phyloP scores from a whole-genome alignment of 2,113 vertebrate species.

The Agapornis roseicollis region DNA sequence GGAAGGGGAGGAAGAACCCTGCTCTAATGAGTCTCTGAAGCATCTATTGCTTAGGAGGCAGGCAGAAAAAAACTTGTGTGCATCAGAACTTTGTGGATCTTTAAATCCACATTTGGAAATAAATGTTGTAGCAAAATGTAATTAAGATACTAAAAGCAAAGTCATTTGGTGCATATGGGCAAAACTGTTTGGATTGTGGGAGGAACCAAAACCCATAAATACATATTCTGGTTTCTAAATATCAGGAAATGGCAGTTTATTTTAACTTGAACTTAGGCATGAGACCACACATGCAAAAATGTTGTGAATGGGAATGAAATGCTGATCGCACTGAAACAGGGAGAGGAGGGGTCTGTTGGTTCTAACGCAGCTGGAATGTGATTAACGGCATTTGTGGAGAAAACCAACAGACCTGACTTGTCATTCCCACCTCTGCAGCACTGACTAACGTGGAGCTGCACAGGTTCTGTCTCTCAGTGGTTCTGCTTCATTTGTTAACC shows the following conservation, averaged over 20 bases:
- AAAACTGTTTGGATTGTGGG: not conserved
- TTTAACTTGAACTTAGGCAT: not conserved
- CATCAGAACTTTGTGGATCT: not conserved
- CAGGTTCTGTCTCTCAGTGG: not conserved
- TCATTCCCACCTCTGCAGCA: not conserved
- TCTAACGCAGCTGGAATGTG: not conserved
- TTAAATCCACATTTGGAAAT: not conserved
- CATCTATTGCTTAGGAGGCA: not conserved
- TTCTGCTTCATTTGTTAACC: not conserved
- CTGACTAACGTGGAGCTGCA: not conserved
- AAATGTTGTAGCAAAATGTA: not conserved
- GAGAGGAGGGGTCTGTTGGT: not conserved
- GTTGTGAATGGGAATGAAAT: not conserved
- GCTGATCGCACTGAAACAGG: not conserved
- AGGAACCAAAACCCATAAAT: not conserved
- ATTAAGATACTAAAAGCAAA: not conserved
- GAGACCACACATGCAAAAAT: not conserved
- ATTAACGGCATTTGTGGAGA: not conserved
- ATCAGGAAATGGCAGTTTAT: not conserved
- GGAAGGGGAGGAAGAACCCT: not conserved
- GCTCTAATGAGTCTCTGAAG: not conserved
- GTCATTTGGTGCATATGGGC: too few relatives aligned
- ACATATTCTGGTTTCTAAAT: not conserved
- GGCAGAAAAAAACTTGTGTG: rapidly evolving
- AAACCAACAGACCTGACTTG: not conserved